Conservation (phyloP, 2,113 vertebrate species). For the Colius striatus region DNA sequence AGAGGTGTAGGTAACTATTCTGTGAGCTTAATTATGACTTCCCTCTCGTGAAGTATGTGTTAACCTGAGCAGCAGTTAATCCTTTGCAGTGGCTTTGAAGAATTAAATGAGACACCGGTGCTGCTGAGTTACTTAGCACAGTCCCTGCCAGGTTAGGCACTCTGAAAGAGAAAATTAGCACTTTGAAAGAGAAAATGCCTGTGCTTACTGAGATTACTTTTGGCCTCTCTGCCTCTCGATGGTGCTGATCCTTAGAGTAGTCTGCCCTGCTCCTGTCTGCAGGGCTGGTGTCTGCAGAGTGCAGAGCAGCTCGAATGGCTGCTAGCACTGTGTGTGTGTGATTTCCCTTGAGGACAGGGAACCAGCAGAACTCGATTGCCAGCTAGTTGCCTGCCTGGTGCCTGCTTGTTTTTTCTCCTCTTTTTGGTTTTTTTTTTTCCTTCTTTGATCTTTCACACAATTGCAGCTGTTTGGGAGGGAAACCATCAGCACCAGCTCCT, state of each 20-base stretch:
- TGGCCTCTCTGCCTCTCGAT: background rate
- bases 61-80: background rate
- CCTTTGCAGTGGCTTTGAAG: background rate
- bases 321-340: background rate
- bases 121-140: background rate
- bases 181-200: background rate
- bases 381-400: background rate
- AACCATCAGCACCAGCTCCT: slow-evolving; percentile 47
- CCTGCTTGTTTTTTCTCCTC: background rate
- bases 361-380: background rate
- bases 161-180: no score
- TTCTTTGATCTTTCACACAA: background rate
- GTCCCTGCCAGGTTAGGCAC: background rate
- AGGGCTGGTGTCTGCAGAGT: background rate
- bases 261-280: background rate
- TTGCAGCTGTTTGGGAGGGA: background rate
- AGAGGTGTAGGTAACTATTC: background rate
- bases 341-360: background rate
- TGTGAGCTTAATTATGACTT: background rate
- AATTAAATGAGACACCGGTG: background rate
- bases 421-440: background rate
- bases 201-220: background rate
- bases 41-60: background rate
- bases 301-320: background rate
- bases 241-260: slow-evolving; percentile 1